Conservation (phyloP, 2,797 vertebrate species). For the Sebastes matsubarae region DNA sequence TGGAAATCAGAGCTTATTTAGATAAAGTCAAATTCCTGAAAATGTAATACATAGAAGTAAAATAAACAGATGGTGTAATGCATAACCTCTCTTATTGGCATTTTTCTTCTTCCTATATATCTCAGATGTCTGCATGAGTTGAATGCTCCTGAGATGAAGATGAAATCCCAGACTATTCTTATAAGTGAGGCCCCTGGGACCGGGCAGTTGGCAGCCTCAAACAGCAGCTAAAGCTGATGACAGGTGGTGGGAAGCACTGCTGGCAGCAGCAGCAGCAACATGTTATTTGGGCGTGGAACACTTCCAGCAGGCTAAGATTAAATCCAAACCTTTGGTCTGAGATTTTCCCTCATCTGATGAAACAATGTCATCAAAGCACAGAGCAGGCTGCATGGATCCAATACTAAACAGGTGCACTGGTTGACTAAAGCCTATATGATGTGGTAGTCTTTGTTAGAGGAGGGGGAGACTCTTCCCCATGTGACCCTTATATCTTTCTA, state of each 20-base stretch:
- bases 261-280: constrained; percentile 61
- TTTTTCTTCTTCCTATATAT: neutral
- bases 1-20: neutral
- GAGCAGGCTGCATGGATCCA: constrained; percentile 17
- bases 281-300: constrained; percentile 61
- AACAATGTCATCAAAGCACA: constrained; percentile 54
- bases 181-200: constrained; percentile 16
- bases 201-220: constrained; percentile 60
- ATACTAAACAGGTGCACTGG: constrained; percentile 45
- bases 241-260: constrained; percentile 69
- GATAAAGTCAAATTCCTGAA: neutral
- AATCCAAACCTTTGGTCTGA: constrained; percentile 61
- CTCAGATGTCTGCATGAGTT: neutral
- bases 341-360: constrained; percentile 45
- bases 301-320: constrained; percentile 63
- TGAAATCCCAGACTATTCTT: constrained; percentile 33
- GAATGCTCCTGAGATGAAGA: constrained; percentile 1
- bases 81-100: neutral
- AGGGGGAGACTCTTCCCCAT: constrained; percentile 4
- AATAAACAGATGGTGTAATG: neutral
- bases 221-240: constrained; percentile 64
- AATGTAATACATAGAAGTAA: neutral
- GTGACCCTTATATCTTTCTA: constrained; percentile 40
- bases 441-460: constrained; percentile 13
- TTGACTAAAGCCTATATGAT: constrained; percentile 22